Evolutionary conservation across 2,113 vertebrate species (phyloP).

Genomic region (Promerops cafer): DNA sequence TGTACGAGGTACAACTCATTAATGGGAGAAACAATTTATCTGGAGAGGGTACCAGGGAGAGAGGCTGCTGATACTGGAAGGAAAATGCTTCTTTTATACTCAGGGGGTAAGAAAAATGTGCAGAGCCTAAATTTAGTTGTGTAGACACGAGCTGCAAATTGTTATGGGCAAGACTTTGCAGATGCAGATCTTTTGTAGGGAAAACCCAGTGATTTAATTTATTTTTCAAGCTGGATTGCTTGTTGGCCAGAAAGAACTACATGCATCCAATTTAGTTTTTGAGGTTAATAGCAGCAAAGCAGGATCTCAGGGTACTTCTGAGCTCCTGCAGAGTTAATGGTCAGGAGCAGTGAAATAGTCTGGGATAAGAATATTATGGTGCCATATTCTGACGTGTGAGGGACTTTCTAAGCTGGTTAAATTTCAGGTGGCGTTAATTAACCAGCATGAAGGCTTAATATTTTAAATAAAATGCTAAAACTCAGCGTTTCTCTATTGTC

Average conservation of each 20-base stretch:
- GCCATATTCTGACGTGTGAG: neutral
- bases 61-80: neutral
- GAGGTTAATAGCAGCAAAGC: neutral
- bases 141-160: neutral
- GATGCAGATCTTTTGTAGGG: neutral
- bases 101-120: neutral
- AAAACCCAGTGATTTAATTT: neutral
- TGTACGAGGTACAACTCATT: conserved; percentile 19
- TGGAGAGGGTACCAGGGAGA: neutral
- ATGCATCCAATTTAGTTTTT: neutral
- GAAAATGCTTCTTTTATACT: neutral
- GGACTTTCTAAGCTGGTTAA: neutral
- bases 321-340: conserved; percentile 2
- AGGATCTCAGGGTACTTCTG: neutral
- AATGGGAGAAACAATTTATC: conserved; percentile 22
- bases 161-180: neutral
- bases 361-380: neutral
- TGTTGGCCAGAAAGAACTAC: neutral
- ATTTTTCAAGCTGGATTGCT: neutral
- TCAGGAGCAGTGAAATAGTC: neutral
- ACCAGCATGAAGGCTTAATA: neutral
- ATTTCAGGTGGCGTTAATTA: neutral
- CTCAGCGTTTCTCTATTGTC: neutral
- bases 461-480: neutral
- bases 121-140: neutral